A percentile compares a stretch with the other conserved stretches of the same genome.
Conservation (phyloP, 2,888 invertebrate species). For the Myopa tessellatipennis region DNA sequence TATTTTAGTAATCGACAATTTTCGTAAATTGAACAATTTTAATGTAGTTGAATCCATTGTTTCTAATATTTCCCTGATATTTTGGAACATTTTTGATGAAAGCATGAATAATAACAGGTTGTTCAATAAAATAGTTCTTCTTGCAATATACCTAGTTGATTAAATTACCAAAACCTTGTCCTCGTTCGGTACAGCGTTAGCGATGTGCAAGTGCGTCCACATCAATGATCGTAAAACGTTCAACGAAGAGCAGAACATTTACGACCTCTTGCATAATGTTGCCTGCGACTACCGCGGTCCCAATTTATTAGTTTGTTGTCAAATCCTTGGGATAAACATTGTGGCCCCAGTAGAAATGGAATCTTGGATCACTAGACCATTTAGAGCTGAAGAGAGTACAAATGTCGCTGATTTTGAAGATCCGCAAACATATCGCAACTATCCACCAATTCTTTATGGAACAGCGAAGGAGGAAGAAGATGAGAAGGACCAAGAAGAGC, state of each 20-base stretch:
- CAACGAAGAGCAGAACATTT: background rate
- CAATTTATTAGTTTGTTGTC: constrained; percentile 7
- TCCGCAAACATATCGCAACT: constrained; percentile 59
- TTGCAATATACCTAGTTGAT: too few species aligned
- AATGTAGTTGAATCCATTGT: too few species aligned
- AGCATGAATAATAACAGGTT: too few species aligned
- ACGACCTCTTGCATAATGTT: constrained; percentile 43
- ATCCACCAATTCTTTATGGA: constrained; percentile 58
- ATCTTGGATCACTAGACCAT: constrained; percentile 55
- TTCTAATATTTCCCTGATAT: too few species aligned
- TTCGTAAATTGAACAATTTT: too few species aligned
- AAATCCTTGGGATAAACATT: background rate
- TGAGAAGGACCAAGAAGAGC: constrained; percentile 9
- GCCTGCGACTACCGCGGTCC: constrained; percentile 24
- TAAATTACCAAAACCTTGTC: background rate
- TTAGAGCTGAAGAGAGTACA: background rate
- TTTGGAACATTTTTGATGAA: too few species aligned
- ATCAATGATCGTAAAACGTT: constrained; percentile 57
- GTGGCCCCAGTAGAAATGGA: constrained; percentile 1
- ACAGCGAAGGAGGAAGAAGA: constrained; percentile 43
- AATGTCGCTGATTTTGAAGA: constrained; percentile 62
- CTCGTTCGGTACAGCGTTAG: constrained; percentile 6
- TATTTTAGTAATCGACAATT: too few species aligned
- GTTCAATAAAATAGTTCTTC: too few species aligned
- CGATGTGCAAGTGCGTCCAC: constrained; percentile 59